These are phyloP conservation scores for Poeciliopsis turrubarensis DNA, from an alignment of 2,113 vertebrate genomes.

Conservation along the genomic window DNA sequence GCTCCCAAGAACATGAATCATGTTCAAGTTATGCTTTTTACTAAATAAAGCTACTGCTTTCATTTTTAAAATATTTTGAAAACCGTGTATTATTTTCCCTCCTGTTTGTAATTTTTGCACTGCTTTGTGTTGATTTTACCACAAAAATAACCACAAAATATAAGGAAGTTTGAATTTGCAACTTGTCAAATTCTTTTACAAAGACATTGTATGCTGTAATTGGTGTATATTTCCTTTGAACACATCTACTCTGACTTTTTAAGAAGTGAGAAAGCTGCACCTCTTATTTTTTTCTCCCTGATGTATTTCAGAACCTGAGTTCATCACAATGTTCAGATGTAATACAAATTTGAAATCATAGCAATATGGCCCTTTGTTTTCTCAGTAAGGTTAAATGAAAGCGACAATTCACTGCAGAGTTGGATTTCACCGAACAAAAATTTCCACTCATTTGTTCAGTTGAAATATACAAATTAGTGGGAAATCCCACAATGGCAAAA, in stretches of 20 bases:
- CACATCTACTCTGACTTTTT: not conserved
- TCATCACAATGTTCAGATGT: too few species aligned
- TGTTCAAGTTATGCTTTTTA: too few species aligned
- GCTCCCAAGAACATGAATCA: too few species aligned
- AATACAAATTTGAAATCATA: too few species aligned
- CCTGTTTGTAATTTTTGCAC: not conserved
- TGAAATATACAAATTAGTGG: not conserved
- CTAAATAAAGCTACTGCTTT: too few species aligned
- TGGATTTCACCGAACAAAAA: not conserved
- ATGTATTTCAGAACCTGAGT: not conserved
- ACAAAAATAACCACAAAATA: not conserved
- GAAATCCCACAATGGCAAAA: constrained; percentile 27
- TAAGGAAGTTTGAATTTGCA: not conserved
- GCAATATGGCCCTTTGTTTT: not conserved
- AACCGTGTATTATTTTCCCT: too few species aligned
- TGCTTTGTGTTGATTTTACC: not conserved
- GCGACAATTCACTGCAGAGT: not conserved
- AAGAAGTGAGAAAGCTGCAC: constrained; percentile 29
- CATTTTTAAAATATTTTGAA: too few species aligned
- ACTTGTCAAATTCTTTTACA: too few species aligned
- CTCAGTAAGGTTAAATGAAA: not conserved
- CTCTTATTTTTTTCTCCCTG: not conserved
- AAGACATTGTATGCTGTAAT: not conserved
- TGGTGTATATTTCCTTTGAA: constrained; percentile 12
- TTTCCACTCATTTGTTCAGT: constrained; percentile 1